Evolutionary conservation across 2,797 vertebrate species (phyloP), one percentile per base, ranked within the genome.

Genomic region (Rhodeus uyekii): DNA sequence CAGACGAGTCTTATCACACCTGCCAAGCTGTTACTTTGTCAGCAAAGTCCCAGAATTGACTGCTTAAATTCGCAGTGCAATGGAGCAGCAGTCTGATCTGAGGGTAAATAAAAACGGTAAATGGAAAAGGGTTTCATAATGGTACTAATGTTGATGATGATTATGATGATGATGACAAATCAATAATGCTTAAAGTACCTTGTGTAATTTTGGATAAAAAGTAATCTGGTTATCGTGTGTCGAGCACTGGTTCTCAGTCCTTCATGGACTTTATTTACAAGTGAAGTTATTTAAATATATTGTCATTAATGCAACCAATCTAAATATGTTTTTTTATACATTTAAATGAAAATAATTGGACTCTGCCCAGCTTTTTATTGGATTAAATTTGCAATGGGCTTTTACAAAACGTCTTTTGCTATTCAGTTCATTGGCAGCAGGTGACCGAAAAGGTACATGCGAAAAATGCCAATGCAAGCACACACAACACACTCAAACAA

Each of bases 1-100:
- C 53, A 76, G 32, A 73, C 12, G 1, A 22, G 3, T 75, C 16
- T 75, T 60, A 76, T 76, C 73, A 42, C 55, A 76, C 73, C 53
- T 76, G 73, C 19, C 73, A 76, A 27, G 22, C 53, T 60, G 34
- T 58, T 38, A 42, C 53, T 14, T 8, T 60, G 53, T 75, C 73
- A 76, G 50, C 72, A 75, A 39, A 60, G 53, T 29, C 36, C 53
- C 9, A 39, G 29, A 74, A 42, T 38, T 38, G 32, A 38, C 48
- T 27, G 53, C 53, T 60, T 42, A 27, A 24, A 27, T 12, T 24
- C 39, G 42, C 38, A 10, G 73, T n/a, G 53, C 34, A 27, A 39
- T 6, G 5, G 14, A 75, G 27, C 36, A 39, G 22, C 3, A 10
- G 36, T n/a, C 50, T 55, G 50, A 58, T 38, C 72, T 19, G 14